Evolutionary conservation across 1,140 invertebrate genomes (phyloP).

Genomic region (Diorhabda sublineata): DNA sequence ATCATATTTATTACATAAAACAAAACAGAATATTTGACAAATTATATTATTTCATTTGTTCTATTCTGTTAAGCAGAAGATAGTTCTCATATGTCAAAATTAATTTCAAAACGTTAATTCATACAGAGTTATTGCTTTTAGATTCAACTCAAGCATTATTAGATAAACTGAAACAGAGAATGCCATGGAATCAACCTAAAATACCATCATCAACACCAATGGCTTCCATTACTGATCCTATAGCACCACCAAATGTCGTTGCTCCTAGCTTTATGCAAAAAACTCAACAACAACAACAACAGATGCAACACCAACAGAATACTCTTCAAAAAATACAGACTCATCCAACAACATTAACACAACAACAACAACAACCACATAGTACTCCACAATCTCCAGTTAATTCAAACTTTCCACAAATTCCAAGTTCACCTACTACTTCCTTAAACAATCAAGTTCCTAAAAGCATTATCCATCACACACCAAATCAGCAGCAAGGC

Average conservation of each 20-base stretch:
- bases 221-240: conserved; percentile 43
- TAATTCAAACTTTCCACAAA: conserved; percentile 28
- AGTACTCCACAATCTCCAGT: conserved; percentile 18
- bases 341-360: conserved; percentile 3
- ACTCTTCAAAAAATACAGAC: conserved; percentile 32
- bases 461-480: conserved; percentile 39
- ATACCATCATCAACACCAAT: conserved; percentile 38
- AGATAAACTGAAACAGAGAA: conserved; percentile 70
- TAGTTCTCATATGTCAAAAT: no score
- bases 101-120: no score
- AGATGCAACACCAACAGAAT: conserved; percentile 46
- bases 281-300: conserved; percentile 47
- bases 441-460: conserved; percentile 27
- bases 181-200: conserved; percentile 71
- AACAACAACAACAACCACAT: conserved; percentile 17
- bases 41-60: no score
- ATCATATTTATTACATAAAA: no score
- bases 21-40: no score
- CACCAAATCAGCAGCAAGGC: conserved; percentile 32
- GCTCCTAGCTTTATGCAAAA: conserved; percentile 43
- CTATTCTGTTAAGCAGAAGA: no score
- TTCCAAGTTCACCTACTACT: conserved; percentile 21
- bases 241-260: conserved; percentile 48
- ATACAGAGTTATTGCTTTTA: background rate
- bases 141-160: conserved; percentile 62